A percentile compares a stretch with the other conserved stretches of the same genome.
Evolutionary conservation across 2,797 vertebrate genomes (phyloP).

Genomic region (Acipenser oxyrinchus): DNA sequence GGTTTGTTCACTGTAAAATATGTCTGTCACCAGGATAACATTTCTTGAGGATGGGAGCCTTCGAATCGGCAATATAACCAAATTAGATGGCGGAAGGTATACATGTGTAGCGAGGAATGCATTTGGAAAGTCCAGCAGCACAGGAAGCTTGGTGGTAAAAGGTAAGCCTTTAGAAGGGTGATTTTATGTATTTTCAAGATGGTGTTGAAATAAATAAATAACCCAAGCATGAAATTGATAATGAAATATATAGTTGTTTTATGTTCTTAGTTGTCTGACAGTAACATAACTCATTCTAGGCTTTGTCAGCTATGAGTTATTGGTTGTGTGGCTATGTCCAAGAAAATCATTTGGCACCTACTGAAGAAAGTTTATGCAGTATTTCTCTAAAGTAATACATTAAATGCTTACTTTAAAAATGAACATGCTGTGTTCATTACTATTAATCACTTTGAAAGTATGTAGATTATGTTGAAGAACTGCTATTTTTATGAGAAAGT

Average conservation of each 20-base stretch:
- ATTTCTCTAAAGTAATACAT: slow-evolving; percentile 25
- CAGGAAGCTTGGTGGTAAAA: slow-evolving; percentile 70
- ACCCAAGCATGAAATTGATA: slow-evolving; percentile 67
- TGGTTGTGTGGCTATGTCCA: slow-evolving; percentile 46
- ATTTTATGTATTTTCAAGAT: slow-evolving; percentile 33
- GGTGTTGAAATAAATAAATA: slow-evolving; percentile 36
- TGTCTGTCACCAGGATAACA: slow-evolving; percentile 38
- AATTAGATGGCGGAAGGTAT: slow-evolving; percentile 62
- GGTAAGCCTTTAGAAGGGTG: slow-evolving; percentile 44
- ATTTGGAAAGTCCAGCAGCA: slow-evolving; percentile 66
- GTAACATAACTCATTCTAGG: slow-evolving; percentile 59
- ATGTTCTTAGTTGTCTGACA: slow-evolving; percentile 59
- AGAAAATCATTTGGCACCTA: slow-evolving; percentile 31
- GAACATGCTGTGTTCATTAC: not conserved
- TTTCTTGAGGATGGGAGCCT: slow-evolving; percentile 67
- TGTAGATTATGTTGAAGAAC: slow-evolving; percentile 18
- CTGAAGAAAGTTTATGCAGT: slow-evolving; percentile 30
- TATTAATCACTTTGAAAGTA: slow-evolving; percentile 33
- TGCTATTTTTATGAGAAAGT: too few species aligned
- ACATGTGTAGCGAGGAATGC: slow-evolving; percentile 71
- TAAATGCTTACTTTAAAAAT: slow-evolving; percentile 44
- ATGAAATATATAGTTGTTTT: slow-evolving; percentile 66
- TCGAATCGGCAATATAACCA: slow-evolving; percentile 65
- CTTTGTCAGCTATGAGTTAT: slow-evolving; percentile 68
- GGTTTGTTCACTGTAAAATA: not conserved